A percentile compares a stretch with the other conserved stretches of the same genome.
Conservation (phyloP, 2,888 invertebrate genomes). For the Drosophila kokeensis region DNA sequence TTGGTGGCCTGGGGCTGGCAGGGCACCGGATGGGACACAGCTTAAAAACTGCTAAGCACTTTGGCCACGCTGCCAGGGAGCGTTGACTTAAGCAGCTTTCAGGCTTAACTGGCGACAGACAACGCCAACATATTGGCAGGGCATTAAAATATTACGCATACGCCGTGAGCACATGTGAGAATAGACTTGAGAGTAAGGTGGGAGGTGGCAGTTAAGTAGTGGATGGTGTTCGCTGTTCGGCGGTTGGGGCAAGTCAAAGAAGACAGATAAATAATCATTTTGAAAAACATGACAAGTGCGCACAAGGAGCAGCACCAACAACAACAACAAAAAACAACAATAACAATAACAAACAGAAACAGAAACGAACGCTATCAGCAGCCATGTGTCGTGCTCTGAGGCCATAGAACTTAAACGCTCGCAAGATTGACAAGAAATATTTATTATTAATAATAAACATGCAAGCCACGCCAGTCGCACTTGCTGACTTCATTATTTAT, state of each 20-base stretch:
- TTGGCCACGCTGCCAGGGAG: constrained; percentile 55
- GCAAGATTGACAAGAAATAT: constrained; percentile 75
- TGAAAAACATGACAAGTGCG: constrained; percentile 65
- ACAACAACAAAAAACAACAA: constrained; percentile 17
- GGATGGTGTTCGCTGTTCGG: neutral
- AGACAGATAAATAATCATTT: constrained; percentile 67
- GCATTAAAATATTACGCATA: constrained; percentile 72
- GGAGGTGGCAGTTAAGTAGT: neutral
- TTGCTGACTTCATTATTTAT: constrained; percentile 80
- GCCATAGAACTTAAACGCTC: constrained; percentile 69
- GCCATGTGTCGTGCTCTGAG: constrained; percentile 60
- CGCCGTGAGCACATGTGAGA: constrained; percentile 34
- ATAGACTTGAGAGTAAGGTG: neutral
- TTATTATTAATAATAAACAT: constrained; percentile 80
- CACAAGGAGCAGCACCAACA: constrained; percentile 31
- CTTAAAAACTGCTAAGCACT: constrained; percentile 75
- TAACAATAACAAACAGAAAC: constrained; percentile 16
- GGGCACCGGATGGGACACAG: constrained; percentile 28
- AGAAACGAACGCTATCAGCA: constrained; percentile 21
- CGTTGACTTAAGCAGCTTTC: constrained; percentile 72
- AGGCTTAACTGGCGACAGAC: constrained; percentile 62
- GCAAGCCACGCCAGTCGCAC: constrained; percentile 75
- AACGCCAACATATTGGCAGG: constrained; percentile 63
- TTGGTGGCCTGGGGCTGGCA: neutral
- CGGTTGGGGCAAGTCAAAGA: constrained; percentile 29